These are phyloP conservation scores for Tipula lateralis DNA, from an alignment of 2,888 invertebrate genomes.

Conservation along the genomic window DNA sequence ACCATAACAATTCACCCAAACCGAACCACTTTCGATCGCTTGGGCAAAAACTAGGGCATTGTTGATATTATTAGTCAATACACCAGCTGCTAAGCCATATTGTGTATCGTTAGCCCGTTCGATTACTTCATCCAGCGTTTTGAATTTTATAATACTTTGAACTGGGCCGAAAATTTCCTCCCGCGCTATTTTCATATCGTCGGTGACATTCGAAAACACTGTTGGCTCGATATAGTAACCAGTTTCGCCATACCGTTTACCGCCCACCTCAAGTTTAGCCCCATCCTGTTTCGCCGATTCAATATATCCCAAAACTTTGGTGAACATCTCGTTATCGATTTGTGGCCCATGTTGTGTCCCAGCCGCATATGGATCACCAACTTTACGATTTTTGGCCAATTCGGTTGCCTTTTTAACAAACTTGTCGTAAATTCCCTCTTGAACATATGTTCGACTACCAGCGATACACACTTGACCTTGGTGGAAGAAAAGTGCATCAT, in stretches of 20 bases:
- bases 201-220: slow-evolving; percentile 69
- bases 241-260: slow-evolving; percentile 59
- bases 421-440: slow-evolving; percentile 78
- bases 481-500: slow-evolving; percentile 65
- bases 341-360: slow-evolving; percentile 76
- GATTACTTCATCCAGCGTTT: slow-evolving; percentile 68
- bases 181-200: slow-evolving; percentile 71
- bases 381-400: slow-evolving; percentile 63
- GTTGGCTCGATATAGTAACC: slow-evolving; percentile 77
- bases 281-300: slow-evolving; percentile 73
- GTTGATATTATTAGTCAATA: slow-evolving; percentile 74
- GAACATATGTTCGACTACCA: slow-evolving; percentile 84
- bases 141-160: slow-evolving; percentile 78
- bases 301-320: slow-evolving; percentile 69
- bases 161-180: slow-evolving; percentile 86
- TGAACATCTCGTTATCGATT: slow-evolving; percentile 69
- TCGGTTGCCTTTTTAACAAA: slow-evolving; percentile 71
- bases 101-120: slow-evolving; percentile 73
- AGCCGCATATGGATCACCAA: slow-evolving; percentile 75
- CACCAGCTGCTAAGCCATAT: slow-evolving; percentile 78
- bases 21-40: slow-evolving; percentile 70
- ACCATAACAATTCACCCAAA: slow-evolving; percentile 63
- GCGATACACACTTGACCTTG: slow-evolving; percentile 80
- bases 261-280: slow-evolving; percentile 72
- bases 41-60: slow-evolving; percentile 70